Evolutionary conservation across 2,888 invertebrate species (phyloP).

Genomic region (Harmothoe impar): DNA sequence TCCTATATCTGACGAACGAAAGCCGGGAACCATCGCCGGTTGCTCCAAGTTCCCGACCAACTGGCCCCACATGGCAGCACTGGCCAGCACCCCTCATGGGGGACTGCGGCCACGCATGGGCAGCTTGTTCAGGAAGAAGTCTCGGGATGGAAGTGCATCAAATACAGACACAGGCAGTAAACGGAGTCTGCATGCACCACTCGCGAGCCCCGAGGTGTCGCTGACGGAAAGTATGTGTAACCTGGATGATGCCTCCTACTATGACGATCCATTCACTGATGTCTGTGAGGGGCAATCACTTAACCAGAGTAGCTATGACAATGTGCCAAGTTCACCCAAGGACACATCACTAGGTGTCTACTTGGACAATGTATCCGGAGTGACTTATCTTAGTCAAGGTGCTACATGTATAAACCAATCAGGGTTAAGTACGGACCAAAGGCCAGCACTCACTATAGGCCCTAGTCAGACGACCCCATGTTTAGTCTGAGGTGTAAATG

Average conservation of each 20-base stretch:
- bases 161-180: too few relatives aligned
- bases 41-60: slow-evolving; percentile 25
- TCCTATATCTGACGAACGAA: background rate
- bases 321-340: background rate
- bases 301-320: slow-evolving; percentile 48
- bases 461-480: background rate
- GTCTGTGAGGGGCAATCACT: background rate
- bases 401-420: background rate
- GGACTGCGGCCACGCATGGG: background rate
- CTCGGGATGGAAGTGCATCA: background rate
- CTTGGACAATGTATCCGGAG: slow-evolving; percentile 46
- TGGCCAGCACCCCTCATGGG: slow-evolving; percentile 20
- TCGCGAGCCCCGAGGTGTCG: slow-evolving; percentile 26
- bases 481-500: background rate
- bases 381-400: slow-evolving; percentile 15
- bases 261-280: background rate
- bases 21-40: slow-evolving; percentile 17
- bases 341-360: background rate
- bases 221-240: slow-evolving; percentile 44
- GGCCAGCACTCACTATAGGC: background rate
- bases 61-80: background rate
- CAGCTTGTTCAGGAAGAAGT: background rate
- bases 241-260: background rate
- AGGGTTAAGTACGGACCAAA: background rate
- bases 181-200: background rate